These are phyloP conservation scores for Prorops nasuta DNA, from an alignment of 1,140 invertebrate species.

Conservation along the genomic window DNA sequence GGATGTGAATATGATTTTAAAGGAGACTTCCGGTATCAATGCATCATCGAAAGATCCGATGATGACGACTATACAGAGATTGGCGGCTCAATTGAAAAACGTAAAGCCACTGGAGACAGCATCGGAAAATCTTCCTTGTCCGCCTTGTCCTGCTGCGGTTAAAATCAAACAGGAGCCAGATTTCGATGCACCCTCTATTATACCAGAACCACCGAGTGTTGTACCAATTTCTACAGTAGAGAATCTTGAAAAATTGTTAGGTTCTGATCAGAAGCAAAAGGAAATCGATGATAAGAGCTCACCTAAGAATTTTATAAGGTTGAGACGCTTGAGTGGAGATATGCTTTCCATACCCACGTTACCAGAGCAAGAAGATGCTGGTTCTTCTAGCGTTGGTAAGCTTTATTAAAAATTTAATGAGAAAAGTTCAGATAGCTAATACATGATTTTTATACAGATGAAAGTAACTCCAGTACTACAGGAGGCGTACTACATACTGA, in stretches of 20 bases:
- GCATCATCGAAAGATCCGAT: constrained; percentile 39
- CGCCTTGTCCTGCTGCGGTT: background rate
- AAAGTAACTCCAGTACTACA: background rate
- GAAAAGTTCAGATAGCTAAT: no score
- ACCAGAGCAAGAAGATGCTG: background rate
- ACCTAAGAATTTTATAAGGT: constrained; percentile 41
- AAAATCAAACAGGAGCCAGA: constrained; percentile 1
- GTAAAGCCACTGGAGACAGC: constrained; percentile 24
- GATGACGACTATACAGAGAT: constrained; percentile 48
- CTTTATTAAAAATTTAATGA: no score
- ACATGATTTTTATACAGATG: constrained; percentile 12
- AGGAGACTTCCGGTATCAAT: constrained; percentile 37
- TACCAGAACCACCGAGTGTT: constrained; percentile 23
- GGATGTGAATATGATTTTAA: constrained; percentile 45
- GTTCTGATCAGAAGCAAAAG: background rate
- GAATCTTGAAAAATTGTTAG: background rate
- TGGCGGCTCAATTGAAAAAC: constrained; percentile 46
- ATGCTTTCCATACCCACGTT: constrained; percentile 34
- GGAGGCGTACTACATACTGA: constrained; percentile 8
- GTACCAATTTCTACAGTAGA: constrained; percentile 14
- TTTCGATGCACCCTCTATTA: background rate
- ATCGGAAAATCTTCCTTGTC: constrained; percentile 6
- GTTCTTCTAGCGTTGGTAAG: constrained; percentile 12
- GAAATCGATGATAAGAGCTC: background rate
- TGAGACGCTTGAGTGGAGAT: constrained; percentile 48